phyloP scores from a whole-genome alignment of 2,797 vertebrate genomes.

The Neosilurus hyrtlii region DNA sequence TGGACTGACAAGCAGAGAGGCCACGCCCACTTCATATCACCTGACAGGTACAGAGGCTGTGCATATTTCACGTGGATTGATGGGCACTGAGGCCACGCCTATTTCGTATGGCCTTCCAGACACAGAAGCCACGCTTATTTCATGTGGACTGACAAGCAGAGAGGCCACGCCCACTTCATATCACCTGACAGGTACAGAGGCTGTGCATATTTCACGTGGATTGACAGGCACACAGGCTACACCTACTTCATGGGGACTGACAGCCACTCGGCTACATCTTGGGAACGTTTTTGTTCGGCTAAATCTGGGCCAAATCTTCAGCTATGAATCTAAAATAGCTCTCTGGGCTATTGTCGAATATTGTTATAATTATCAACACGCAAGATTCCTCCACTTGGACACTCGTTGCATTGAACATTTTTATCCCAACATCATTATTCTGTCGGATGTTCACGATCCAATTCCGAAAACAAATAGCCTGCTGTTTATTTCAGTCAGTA shows the following conservation, averaged over 20 bases:
- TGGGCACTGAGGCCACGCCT: neutral
- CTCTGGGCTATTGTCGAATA: slow-evolving; percentile 22
- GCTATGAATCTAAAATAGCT: slow-evolving; percentile 20
- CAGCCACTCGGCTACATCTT: neutral
- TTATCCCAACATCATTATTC: slow-evolving; percentile 43
- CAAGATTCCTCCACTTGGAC: slow-evolving; percentile 35
- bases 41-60: too few species aligned
- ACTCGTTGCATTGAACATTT: slow-evolving; percentile 36
- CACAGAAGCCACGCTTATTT: neutral
- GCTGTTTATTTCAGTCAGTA: slow-evolving; percentile 42
- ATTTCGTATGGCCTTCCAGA: neutral
- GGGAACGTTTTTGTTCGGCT: neutral
- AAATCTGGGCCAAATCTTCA: slow-evolving; percentile 21
- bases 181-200: neutral
- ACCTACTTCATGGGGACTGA: neutral
- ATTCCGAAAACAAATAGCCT: slow-evolving; percentile 37
- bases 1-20: neutral
- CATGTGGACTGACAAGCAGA: neutral
- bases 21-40: neutral
- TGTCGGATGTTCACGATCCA: slow-evolving; percentile 24
- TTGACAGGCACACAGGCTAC: neutral
- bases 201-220: neutral
- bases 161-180: neutral
- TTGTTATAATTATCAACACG: slow-evolving; percentile 14
- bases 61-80: neutral